phyloP scores from a whole-genome alignment of 2,113 vertebrate species.

The Mandrillus leucophaeus region DNA sequence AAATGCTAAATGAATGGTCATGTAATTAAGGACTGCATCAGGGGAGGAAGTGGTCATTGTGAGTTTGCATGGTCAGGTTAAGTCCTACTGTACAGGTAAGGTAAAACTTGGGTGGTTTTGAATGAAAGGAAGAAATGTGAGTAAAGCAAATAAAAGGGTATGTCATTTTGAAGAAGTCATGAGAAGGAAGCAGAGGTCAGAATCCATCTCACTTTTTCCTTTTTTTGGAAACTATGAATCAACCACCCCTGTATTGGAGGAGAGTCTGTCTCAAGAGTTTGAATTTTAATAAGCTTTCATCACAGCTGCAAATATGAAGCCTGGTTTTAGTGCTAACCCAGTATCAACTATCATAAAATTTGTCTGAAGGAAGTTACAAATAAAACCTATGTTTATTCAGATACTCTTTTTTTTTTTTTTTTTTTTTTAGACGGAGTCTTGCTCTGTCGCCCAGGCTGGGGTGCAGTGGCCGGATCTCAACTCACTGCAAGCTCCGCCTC shows the following conservation, averaged over 20 bases:
- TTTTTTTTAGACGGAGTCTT: too few species aligned
- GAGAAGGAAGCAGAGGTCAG: not conserved
- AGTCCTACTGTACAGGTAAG: not conserved
- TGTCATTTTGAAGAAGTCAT: not conserved
- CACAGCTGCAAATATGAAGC: not conserved
- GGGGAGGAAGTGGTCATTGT: not conserved
- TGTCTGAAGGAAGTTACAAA: constrained; percentile 6
- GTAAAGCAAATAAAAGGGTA: not conserved
- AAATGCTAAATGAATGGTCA: not conserved
- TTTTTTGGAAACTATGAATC: not conserved
- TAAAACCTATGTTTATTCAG: not conserved
- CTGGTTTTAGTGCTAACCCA: not conserved
- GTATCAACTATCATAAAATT: not conserved
- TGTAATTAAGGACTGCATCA: not conserved
- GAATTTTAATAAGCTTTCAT: constrained; percentile 25
- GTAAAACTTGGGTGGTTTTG: not conserved
- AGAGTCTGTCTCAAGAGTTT: not conserved
- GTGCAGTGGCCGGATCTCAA: too few species aligned
- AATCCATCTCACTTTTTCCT: not conserved
- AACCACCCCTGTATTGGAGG: not conserved
- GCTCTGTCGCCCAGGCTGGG: too few species aligned
- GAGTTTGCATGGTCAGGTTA: not conserved
- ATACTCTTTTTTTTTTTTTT: not conserved
- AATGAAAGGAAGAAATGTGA: not conserved
- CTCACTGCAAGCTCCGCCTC: too few species aligned